These are phyloP conservation scores for Thereva unica DNA, from an alignment of 2,888 invertebrate genomes.

Conservation along the genomic window DNA sequence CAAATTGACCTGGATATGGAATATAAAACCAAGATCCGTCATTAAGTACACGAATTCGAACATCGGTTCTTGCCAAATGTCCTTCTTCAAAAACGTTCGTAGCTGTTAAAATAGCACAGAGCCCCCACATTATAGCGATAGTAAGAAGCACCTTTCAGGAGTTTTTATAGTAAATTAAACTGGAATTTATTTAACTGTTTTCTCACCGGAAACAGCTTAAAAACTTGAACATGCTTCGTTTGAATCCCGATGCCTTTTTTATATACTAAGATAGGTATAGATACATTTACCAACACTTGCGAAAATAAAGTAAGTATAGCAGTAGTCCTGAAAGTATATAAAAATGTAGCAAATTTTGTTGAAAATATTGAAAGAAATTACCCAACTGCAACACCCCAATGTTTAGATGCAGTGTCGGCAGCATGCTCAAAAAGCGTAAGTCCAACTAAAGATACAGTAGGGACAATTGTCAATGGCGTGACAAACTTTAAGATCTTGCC, in stretches of 20 bases:
- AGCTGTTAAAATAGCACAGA: conserved; percentile 72
- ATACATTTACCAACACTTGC: conserved; percentile 72
- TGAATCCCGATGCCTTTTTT: conserved; percentile 63
- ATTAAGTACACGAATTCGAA: conserved; percentile 69
- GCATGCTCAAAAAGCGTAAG: conserved; percentile 82
- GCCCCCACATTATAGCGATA: conserved; percentile 75
- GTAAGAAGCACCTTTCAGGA: conserved; percentile 67
- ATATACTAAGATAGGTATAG: conserved; percentile 65
- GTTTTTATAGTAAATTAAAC: background rate
- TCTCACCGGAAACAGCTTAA: conserved; percentile 79
- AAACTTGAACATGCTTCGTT: conserved; percentile 69
- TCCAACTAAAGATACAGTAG: conserved; percentile 82
- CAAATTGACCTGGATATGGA: conserved; percentile 85
- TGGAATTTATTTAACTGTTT: background rate
- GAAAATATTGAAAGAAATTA: conserved; percentile 51
- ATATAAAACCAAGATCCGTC: conserved; percentile 79
- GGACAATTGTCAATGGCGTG: conserved; percentile 82
- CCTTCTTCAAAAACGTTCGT: conserved; percentile 66
- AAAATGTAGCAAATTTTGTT: background rate
- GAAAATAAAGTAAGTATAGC: conserved; percentile 76
- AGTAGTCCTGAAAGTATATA: conserved; percentile 66
- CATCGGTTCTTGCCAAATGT: conserved; percentile 75
- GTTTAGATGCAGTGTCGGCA: conserved; percentile 75
- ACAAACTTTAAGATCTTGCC: conserved; percentile 75
- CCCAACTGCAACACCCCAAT: conserved; percentile 84